Base-by-base conservation (phyloP, 2,797 vertebrate genomes). In the Neomorphus geoffroyi region DNA sequence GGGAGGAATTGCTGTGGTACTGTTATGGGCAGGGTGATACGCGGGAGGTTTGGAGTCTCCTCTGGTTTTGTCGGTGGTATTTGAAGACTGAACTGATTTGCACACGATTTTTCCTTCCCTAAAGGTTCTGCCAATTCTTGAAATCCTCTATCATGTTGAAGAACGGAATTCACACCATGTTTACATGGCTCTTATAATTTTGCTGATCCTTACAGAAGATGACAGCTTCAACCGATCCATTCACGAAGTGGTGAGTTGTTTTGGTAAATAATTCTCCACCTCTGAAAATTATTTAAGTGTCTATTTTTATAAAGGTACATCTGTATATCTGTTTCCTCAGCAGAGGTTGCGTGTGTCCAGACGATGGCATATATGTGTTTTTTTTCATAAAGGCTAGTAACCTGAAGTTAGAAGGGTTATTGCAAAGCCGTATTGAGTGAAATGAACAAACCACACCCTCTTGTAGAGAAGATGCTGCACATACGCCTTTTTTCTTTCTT, bases 101-200 rank as follows among this genome's bases (percentile, higher is more conserved):
- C 11, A 28, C 62, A 13, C 9, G 1, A 88, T 60, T 88, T n/a
- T 73, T 80, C 18, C n/a, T 86, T 92, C 82, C 67, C 28, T n/a
- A 7, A 92, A 99, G 99, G 99, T 99, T 90, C 97, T 99, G 94
- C 99, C 99, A 23, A 99, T 99, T 95, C 98, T 99, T 18, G 99
- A 99, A 97, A 99, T 99, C 86, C 98, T 99, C 37, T 99, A 99
- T 97, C 99, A 99, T 2, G 99, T 99, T 30, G 99, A 99, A 95
- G 99, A 99, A 50, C 98, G 99, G 94, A 99, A 99, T 95, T 99
- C 99, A 45, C 99, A 99, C 96, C 99, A 99, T 33, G 99, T 99
- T 87, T 99, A 99, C 97, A 99, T 99, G 99, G 99, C 99, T 61
- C 99, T 99, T 86, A 99, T 99, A 70, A 99, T 99, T 96, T 97